These are phyloP conservation scores for Neuroterus valhalla DNA, from an alignment of 1,140 invertebrate genomes.

Conservation along the genomic window DNA sequence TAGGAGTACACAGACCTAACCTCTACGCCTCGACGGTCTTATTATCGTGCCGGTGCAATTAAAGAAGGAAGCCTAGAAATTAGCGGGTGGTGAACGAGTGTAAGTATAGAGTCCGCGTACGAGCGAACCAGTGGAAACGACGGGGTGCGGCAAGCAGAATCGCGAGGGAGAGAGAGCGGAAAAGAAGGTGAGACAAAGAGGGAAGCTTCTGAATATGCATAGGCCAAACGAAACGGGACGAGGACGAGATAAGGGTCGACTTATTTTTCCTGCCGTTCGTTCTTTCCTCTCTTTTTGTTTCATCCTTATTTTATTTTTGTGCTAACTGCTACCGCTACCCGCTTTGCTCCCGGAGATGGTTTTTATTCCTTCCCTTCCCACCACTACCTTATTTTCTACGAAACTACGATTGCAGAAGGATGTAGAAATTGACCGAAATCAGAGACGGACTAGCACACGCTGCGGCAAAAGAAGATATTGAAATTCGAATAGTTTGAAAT, in stretches of 20 bases:
- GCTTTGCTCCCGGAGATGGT: slow-evolving; percentile 50
- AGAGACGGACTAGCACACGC: no score
- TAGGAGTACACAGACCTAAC: slow-evolving; percentile 42
- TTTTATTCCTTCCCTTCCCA: slow-evolving; percentile 38
- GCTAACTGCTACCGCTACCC: slow-evolving; percentile 66
- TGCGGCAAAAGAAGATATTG: no score
- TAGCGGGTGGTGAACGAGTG: slow-evolving; percentile 69
- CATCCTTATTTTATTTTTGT: slow-evolving; percentile 71
- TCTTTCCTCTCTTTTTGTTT: slow-evolving; percentile 67
- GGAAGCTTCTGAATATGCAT: slow-evolving; percentile 71
- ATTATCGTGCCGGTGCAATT: slow-evolving; percentile 71
- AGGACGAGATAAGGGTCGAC: slow-evolving; percentile 69
- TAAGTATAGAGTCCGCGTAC: slow-evolving; percentile 69
- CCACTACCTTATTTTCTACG: slow-evolving; percentile 43
- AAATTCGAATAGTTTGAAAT: no score
- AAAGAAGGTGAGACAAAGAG: slow-evolving; percentile 46
- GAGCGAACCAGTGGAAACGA: slow-evolving; percentile 51
- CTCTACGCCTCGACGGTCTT: slow-evolving; percentile 56
- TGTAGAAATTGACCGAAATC: no score
- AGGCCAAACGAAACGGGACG: slow-evolving; percentile 64
- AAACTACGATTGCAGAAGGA: no score
- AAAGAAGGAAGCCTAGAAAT: slow-evolving; percentile 73
- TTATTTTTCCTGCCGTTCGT: slow-evolving; percentile 71
- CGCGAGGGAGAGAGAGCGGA: slow-evolving; percentile 47
- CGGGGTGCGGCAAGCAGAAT: slow-evolving; percentile 47